Base-by-base conservation (phyloP, 2,888 invertebrate genomes). In the Dynastes grantii region DNA sequence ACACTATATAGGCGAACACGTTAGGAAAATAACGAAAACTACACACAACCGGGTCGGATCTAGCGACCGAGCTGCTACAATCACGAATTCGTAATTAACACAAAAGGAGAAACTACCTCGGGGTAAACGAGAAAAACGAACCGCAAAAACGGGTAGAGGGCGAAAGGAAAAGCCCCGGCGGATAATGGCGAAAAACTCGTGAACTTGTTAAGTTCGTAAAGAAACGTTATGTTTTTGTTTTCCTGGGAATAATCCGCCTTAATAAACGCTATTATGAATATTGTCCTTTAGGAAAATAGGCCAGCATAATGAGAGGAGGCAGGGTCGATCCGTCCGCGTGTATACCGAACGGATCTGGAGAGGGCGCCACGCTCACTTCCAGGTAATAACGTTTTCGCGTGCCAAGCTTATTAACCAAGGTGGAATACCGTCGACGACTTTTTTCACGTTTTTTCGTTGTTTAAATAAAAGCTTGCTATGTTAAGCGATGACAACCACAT, bases 361-460 rank as follows among this genome's bases (percentile, higher is more conserved):
- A 79, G 81, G 76, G 75, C 76, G 77, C 78, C 16, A 75, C 76
- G 61, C 78, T 81, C 76, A 76, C 73, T 55, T 65, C 78, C 61
- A 61, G 51, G 67, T 85, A 86, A 86, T 86, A 86, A 86, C 85
- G 85, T 82, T 85, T 85, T 86, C 83, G 85, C 86, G 85, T 85
- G 85, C 82, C 29, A 27, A 32, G 78, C 64, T 73, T 78, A 78
- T 78, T 78, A 78, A 73, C 40, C 64, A 68, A 71, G 45, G 63
- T 32, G 55, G 63, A 71, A 64, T 68, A 29, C 64, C 65, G 64
- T 45, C 61, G 71, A 9, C 49, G 13, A 22, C 27, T 29, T 64
- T 73, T 63, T 77, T 68, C 22, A 2, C 22, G 55, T 16, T 71
- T 61, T 37, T 75, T 63, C 16, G 22, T 55, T 63, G 55, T 65